Evolutionary conservation across 2,113 vertebrate genomes (phyloP).

Genomic region (Hypanus sabinus): DNA sequence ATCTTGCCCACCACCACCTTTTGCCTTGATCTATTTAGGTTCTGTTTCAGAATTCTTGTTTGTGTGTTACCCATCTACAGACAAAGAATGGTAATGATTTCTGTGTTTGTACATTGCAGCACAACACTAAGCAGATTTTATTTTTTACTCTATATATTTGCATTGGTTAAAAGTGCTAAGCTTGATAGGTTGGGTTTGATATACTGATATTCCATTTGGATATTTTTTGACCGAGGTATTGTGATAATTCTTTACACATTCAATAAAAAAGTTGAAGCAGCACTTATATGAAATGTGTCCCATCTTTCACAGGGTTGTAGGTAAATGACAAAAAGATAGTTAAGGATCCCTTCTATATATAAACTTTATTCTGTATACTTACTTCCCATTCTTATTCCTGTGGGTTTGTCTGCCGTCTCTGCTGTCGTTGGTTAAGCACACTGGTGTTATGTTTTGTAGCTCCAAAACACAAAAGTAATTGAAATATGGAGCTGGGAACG

Average conservation of each 20-base stretch:
- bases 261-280: conserved; percentile 29
- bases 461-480: too few relatives aligned
- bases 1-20: conserved; percentile 10
- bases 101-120: conserved; percentile 22
- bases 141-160: conserved; percentile 23
- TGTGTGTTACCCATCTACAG: conserved; percentile 13
- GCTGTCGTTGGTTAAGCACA: neutral
- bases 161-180: conserved; percentile 24
- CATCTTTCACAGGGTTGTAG: neutral
- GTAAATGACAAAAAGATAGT: neutral
- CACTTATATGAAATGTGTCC: neutral
- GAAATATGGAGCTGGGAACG: too few relatives aligned
- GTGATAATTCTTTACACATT: conserved; percentile 37
- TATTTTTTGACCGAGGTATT: conserved; percentile 27
- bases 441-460: too few relatives aligned
- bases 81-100: conserved; percentile 13
- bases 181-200: conserved; percentile 34
- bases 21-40: conserved; percentile 27
- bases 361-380: neutral
- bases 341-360: neutral
- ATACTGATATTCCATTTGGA: conserved; percentile 24
- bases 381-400: neutral
- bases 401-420: neutral
- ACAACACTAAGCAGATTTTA: conserved; percentile 5
- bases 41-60: conserved; percentile 36